Conservation (phyloP, 2,113 vertebrate genomes). For the Elgaria multicarinata region DNA sequence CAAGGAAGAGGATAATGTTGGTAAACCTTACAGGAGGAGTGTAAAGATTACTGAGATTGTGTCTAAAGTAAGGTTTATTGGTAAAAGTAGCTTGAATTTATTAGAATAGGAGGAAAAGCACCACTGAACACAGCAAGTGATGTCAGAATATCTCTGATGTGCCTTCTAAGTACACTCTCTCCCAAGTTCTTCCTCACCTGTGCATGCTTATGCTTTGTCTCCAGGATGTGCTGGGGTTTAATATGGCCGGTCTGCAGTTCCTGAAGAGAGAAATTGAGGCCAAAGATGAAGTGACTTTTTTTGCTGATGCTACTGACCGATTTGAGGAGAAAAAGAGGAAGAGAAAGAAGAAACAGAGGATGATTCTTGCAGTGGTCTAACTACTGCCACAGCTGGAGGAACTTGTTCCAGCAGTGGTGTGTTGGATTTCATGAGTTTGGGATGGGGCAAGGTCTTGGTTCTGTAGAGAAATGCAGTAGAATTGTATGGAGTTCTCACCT, state of each 20-base stretch:
- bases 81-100: background rate
- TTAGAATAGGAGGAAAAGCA: background rate
- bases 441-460: background rate
- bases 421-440: background rate
- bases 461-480: background rate
- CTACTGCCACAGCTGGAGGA: background rate
- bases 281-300: constrained; percentile 94
- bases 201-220: constrained; percentile 17
- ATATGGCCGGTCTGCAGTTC: constrained; percentile 91
- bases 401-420: background rate
- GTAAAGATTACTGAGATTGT: background rate
- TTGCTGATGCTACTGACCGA: constrained; percentile 89
- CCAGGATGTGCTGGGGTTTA: constrained; percentile 94
- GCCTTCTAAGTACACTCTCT: background rate
- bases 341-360: constrained; percentile 89
- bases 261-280: constrained; percentile 92
- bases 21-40: background rate
- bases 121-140: background rate
- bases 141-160: background rate
- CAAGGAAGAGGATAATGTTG: background rate
- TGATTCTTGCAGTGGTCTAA: constrained; percentile 87
- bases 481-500: background rate
- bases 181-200: background rate
- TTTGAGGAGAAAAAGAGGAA: constrained; percentile 89
- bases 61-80: background rate